Evolutionary conservation across 2,888 invertebrate genomes (phyloP).

Genomic region (Torymus auratus): DNA sequence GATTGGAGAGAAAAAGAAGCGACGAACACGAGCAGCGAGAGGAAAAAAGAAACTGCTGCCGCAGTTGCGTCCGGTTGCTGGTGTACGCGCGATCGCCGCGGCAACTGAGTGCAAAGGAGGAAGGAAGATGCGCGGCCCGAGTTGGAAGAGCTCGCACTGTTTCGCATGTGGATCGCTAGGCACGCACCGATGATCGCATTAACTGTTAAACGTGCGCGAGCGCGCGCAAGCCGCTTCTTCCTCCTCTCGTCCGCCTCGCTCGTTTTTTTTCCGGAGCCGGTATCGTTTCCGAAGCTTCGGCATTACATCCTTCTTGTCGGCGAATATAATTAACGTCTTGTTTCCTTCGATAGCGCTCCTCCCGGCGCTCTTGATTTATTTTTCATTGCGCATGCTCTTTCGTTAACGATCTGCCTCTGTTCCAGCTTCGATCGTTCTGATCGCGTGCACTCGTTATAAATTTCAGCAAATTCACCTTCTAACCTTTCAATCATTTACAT

Average conservation of each 20-base stretch:
- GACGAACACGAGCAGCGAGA: not conserved
- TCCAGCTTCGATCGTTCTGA: not conserved
- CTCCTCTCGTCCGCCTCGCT: not conserved
- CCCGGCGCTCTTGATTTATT: slow-evolving; percentile 17
- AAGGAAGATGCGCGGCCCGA: not conserved
- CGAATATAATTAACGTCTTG: slow-evolving; percentile 12
- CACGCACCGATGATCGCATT: slow-evolving; percentile 74
- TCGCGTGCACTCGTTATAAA: not conserved
- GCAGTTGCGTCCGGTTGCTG: not conserved
- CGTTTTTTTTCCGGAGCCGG: not conserved
- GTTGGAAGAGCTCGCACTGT: slow-evolving; percentile 73
- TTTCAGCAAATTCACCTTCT: too few species aligned
- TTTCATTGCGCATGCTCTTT: not conserved
- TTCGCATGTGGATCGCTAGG: slow-evolving; percentile 76
- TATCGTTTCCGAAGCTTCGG: slow-evolving; percentile 6
- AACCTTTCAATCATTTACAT: too few species aligned
- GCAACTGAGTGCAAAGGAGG: slow-evolving; percentile 23
- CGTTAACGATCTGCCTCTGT: not conserved
- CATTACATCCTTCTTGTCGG: slow-evolving; percentile 15
- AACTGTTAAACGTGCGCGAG: slow-evolving; percentile 67
- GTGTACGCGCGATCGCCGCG: slow-evolving; percentile 16
- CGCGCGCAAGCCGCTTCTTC: slow-evolving; percentile 58
- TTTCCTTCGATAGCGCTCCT: not conserved
- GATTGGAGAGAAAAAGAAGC: not conserved
- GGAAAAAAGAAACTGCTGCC: not conserved